phyloP scores from a whole-genome alignment of 37 sponge, comb jelly and placozoan species.

The Ephydatia muelleri region DNA sequence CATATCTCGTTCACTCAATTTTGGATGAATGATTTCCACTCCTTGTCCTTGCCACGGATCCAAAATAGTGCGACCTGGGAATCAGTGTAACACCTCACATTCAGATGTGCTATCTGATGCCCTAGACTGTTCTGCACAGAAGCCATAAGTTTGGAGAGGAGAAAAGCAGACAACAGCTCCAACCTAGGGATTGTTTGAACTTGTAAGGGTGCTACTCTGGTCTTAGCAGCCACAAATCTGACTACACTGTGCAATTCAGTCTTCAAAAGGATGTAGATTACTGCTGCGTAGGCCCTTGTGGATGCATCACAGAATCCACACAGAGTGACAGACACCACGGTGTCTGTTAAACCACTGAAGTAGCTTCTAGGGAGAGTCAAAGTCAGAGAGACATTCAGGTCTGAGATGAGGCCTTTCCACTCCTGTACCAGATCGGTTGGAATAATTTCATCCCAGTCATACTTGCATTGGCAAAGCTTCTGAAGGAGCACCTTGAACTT shows the following conservation, averaged over 20 bases:
- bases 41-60: conserved; percentile 16
- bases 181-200: too few relatives aligned
- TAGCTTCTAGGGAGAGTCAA: not conserved
- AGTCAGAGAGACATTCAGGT: not conserved
- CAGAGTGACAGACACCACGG: not conserved
- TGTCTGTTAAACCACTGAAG: not conserved
- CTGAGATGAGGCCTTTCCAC: not conserved
- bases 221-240: conserved; percentile 18
- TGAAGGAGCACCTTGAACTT: conserved; percentile 28
- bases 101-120: not conserved
- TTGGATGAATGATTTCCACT: conserved; percentile 20
- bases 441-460: conserved; percentile 21
- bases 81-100: conserved; percentile 9
- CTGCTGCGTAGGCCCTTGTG: conserved; percentile 23
- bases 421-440: not conserved
- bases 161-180: conserved; percentile 18
- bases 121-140: conserved; percentile 4
- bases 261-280: not conserved
- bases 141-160: conserved; percentile 4
- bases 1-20: conserved; percentile 32
- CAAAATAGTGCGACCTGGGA: conserved; percentile 23
- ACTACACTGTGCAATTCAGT: not conserved
- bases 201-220: conserved; percentile 14
- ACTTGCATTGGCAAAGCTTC: not conserved
- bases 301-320: conserved; percentile 35